Evolutionary conservation across 35 echinoderm and acorn worm genomes (phyloP), one percentile per base, ranked within the genome.

Genomic region (Lytechinus variegatus): DNA sequence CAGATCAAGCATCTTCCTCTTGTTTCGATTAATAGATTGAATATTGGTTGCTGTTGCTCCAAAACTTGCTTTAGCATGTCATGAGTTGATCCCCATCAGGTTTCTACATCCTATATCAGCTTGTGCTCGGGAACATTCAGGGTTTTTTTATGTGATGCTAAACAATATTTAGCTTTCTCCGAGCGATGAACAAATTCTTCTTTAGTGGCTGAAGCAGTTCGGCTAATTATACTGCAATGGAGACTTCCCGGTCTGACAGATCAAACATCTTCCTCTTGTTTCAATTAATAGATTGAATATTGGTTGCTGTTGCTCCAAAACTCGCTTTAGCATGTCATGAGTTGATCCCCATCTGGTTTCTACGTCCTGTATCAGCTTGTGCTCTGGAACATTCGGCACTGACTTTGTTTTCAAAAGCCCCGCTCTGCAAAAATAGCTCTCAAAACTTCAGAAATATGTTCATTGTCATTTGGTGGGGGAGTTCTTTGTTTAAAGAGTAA

Each of bases 331-430:
- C 94, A 95, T 53, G 28, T 87, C 72, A 52, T 87, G 72, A 29
- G 55, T 96, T 10, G 95, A 96, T 9, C 58, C 72, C 95, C 89
- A 93, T 13, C 91, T 24, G 5, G 89, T 96, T 27, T 93, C 51
- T 16, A 96, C 95, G 52, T 96, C 95, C 54, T 91, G 95, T 10
- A 52, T 33, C 5, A 96, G 91, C 54, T 96, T 96, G 9, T 72
- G 55, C 52, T 86, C 27, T 0, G 53, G 58, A 51, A 86, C 24
- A 19, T 86, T 89, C 1, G 0, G 57, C 9, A 60, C 57, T 9
- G 57, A 60, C 3, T 60, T 60, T 60, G 57, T 60, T 16, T 16
- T 60, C 57, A 10, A 60, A 9, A 12, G 10, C 16, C 57, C 57
- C 57, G 10, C 10, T 60, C 57, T 60, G 16, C 57, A 16, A 60